A percentile compares a stretch with the other conserved stretches of the same genome.
Evolutionary conservation across 2,888 invertebrate genomes (phyloP).

Genomic region (Exocentrus adspersus): DNA sequence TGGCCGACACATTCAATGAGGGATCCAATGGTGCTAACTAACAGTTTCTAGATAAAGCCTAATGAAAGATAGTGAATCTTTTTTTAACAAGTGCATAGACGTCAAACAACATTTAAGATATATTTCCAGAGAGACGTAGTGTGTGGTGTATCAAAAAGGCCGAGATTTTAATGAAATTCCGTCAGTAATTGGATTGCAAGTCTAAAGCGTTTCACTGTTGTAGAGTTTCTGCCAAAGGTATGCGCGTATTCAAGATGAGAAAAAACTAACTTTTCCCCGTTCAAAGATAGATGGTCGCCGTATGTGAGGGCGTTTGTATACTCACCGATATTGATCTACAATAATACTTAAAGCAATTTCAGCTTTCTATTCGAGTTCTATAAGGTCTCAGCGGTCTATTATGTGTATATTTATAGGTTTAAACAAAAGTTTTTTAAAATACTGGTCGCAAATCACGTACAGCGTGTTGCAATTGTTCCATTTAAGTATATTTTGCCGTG

Average conservation of each 20-base stretch:
- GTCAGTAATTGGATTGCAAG: neutral
- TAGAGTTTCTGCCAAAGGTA: neutral
- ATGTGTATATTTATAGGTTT: constrained; percentile 14
- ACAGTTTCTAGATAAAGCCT: too few relatives aligned
- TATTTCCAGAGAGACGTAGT: too few relatives aligned
- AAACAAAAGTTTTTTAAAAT: constrained; percentile 3
- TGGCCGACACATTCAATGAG: too few relatives aligned
- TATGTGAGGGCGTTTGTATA: constrained; percentile 1
- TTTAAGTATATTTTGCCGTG: too few relatives aligned
- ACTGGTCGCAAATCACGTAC: too few relatives aligned
- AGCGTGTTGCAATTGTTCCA: too few relatives aligned
- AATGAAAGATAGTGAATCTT: too few relatives aligned
- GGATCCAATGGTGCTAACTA: too few relatives aligned
- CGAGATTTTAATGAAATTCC: too few relatives aligned
- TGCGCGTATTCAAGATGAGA: neutral
- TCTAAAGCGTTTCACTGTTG: neutral
- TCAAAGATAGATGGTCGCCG: neutral
- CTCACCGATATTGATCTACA: constrained; percentile 10
- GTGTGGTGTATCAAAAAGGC: too few relatives aligned
- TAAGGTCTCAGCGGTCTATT: constrained; percentile 7
- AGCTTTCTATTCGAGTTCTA: constrained; percentile 17
- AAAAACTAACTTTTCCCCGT: constrained; percentile 5
- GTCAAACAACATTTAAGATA: too few relatives aligned
- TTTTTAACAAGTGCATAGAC: too few relatives aligned
- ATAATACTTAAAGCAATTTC: constrained; percentile 12